Evolutionary conservation across 1,140 invertebrate genomes (phyloP).

Genomic region (Saccostrea echinata): DNA sequence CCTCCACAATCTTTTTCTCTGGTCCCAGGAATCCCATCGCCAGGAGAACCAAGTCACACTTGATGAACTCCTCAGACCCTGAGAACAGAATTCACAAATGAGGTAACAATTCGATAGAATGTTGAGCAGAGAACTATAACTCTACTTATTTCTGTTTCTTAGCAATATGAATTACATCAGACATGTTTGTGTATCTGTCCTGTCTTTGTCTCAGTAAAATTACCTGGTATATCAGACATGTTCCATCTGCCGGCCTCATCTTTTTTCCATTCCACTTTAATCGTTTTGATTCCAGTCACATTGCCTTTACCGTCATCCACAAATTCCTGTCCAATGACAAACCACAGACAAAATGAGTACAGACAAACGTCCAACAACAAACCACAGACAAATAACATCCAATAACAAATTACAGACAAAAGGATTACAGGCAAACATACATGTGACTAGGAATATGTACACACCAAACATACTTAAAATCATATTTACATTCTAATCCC

Average conservation of each 20-base stretch:
- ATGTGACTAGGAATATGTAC: too few relatives aligned
- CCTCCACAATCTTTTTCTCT: conserved; percentile 92
- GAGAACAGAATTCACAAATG: not conserved
- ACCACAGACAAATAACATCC: conserved; percentile 22
- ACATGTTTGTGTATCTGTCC: too few relatives aligned
- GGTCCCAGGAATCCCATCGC: conserved; percentile 99
- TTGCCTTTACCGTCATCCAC: conserved; percentile 94
- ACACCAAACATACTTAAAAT: too few relatives aligned
- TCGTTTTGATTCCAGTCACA: conserved; percentile 93
- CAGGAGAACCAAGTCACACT: conserved; percentile 95
- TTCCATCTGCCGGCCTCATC: conserved; percentile 95
- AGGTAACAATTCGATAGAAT: too few relatives aligned
- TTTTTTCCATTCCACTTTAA: conserved; percentile 95
- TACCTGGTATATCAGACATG: conserved; percentile 92
- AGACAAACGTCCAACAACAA: conserved; percentile 32
- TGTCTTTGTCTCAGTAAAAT: too few relatives aligned
- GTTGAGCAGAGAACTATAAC: too few relatives aligned
- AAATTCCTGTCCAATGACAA: conserved; percentile 89
- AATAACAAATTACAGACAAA: too few relatives aligned
- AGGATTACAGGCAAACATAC: too few relatives aligned
- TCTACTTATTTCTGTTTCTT: too few relatives aligned
- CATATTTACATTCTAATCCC: too few relatives aligned
- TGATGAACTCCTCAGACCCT: conserved; percentile 84
- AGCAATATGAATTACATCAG: too few relatives aligned
- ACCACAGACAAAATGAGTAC: not conserved